Conservation (phyloP, 1,140 invertebrate species). For the Catajapyx aquilonaris region DNA sequence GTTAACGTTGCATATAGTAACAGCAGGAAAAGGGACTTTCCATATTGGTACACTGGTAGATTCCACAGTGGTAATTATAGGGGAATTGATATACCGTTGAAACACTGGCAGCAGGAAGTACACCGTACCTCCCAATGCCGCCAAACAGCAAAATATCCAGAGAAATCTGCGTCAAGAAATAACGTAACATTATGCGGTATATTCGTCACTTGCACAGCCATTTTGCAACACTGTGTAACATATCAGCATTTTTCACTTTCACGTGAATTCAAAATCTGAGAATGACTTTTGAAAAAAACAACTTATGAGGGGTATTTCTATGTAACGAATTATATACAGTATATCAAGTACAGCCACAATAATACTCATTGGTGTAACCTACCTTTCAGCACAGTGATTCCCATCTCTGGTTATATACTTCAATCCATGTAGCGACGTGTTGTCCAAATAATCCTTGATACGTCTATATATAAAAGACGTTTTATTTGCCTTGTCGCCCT, state of each 20-base stretch:
- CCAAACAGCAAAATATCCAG: neutral
- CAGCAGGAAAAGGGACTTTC: neutral
- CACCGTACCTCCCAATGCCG: neutral
- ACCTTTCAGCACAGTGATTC: constrained; percentile 5
- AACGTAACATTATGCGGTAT: no score
- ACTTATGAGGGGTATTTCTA: no score
- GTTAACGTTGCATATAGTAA: neutral
- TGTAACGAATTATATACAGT: no score
- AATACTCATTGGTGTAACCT: no score
- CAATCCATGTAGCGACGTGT: constrained; percentile 8
- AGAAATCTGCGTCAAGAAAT: neutral
- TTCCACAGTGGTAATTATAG: neutral
- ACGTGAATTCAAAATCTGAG: constrained; percentile 2
- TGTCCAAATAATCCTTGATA: constrained; percentile 7
- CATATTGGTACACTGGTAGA: neutral
- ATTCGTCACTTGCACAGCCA: no score
- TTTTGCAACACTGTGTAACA: no score
- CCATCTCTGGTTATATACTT: constrained; percentile 8
- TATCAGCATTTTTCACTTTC: no score
- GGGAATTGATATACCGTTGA: neutral
- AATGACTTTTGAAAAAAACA: no score
- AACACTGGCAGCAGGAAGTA: neutral
- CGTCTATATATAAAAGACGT: neutral
- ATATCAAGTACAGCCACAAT: neutral
- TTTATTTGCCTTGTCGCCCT: no score